Percentiles rank a stretch among this genome's conserved stretches.
These are phyloP conservation scores for Myodes glareolus DNA, from an alignment of 2,113 vertebrate genomes.

Conservation along the genomic window DNA sequence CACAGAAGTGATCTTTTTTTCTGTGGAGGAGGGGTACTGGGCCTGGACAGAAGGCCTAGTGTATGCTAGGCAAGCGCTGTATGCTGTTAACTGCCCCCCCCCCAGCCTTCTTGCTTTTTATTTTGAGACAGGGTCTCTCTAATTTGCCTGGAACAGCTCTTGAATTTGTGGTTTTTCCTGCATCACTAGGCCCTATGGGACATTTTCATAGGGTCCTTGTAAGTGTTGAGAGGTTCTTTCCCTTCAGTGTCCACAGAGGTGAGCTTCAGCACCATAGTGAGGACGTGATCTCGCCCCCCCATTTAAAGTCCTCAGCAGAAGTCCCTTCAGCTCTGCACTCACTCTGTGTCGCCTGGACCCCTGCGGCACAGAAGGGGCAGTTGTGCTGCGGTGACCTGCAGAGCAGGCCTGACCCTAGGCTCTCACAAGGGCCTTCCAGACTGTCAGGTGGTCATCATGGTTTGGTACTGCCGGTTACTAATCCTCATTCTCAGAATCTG, in stretches of 20 bases:
- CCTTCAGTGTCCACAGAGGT: background rate
- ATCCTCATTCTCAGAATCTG: background rate
- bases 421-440: background rate
- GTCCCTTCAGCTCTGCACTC: background rate
- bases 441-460: background rate
- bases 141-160: background rate
- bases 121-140: background rate
- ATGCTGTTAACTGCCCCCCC: too few relatives aligned
- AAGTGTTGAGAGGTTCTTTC: background rate
- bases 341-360: background rate
- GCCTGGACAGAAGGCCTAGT: too few relatives aligned
- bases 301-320: background rate
- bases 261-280: background rate
- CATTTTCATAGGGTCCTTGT: background rate
- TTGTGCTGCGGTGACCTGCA: background rate
- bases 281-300: background rate
- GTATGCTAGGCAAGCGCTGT: too few relatives aligned
- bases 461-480: background rate
- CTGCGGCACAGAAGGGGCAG: background rate
- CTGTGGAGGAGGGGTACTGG: too few relatives aligned
- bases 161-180: background rate
- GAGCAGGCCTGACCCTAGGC: background rate
- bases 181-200: background rate
- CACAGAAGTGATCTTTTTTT: background rate
- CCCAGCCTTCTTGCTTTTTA: background rate